phyloP scores from a whole-genome alignment of 2,113 vertebrate species.

The Ahaetulla prasina region DNA sequence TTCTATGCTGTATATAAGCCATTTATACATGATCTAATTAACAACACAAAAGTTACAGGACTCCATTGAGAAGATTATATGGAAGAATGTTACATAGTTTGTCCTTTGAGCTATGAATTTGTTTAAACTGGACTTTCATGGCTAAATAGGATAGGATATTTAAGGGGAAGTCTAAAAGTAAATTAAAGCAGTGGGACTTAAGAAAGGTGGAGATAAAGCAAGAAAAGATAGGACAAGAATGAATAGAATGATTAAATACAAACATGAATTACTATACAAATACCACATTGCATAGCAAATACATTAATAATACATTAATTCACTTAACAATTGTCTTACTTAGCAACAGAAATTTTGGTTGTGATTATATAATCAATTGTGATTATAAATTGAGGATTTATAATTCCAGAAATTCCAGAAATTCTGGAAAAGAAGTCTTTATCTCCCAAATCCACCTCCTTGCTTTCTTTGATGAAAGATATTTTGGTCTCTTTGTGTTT shows the following conservation, averaged over 20 bases:
- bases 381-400: neutral
- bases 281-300: neutral
- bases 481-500: neutral
- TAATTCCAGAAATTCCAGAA: too few species aligned
- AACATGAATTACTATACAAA: neutral
- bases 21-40: neutral
- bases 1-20: neutral
- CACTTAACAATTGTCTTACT: neutral
- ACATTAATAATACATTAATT: neutral
- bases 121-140: neutral
- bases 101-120: neutral
- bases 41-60: neutral
- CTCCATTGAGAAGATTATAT: neutral
- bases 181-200: neutral
- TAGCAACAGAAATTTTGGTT: neutral
- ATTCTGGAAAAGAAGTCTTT: neutral
- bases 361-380: too few species aligned
- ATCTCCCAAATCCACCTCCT: neutral
- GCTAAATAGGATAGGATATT: neutral
- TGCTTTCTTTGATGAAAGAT: neutral
- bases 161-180: neutral
- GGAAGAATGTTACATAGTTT: neutral
- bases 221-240: neutral
- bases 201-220: neutral
- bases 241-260: neutral